A percentile compares a stretch with the other conserved stretches of the same genome.
Conservation (phyloP, 2,113 vertebrate species). For the Chrysemys picta region DNA sequence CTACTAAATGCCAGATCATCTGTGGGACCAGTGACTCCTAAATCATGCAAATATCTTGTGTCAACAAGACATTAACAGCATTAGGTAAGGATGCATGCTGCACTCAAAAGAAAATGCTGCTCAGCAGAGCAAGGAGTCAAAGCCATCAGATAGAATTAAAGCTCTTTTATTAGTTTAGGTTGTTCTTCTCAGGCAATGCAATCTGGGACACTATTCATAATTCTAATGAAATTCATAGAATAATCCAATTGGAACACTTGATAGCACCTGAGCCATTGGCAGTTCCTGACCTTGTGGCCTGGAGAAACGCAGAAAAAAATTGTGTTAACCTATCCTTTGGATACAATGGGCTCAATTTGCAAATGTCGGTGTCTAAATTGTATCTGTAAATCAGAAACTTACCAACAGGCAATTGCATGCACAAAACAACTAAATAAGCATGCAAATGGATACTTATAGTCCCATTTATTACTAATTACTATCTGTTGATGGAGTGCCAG, state of each 20-base stretch:
- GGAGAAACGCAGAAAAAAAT: conserved; percentile 35
- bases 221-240: conserved; percentile 45
- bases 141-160: conserved; percentile 37
- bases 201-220: neutral
- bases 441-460: neutral
- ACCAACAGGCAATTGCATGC: conserved; percentile 4
- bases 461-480: neutral
- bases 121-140: conserved; percentile 40
- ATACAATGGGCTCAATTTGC: conserved; percentile 13
- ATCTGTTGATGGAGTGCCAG: neutral
- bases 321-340: conserved; percentile 15
- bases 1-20: conserved; percentile 2
- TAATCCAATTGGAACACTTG: conserved; percentile 5
- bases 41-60: conserved; percentile 13
- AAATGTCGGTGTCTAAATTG: neutral
- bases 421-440: conserved; percentile 27
- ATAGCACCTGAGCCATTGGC: conserved; percentile 25
- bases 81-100: conserved; percentile 35
- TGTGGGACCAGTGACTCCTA: neutral
- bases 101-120: conserved; percentile 31
- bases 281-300: neutral
- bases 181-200: neutral
- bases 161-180: conserved; percentile 19
- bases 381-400: conserved; percentile 8
- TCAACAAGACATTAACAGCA: neutral